These are phyloP conservation scores for Brachyhypopomus gauderio DNA, from an alignment of 2,113 vertebrate genomes.

Conservation along the genomic window DNA sequence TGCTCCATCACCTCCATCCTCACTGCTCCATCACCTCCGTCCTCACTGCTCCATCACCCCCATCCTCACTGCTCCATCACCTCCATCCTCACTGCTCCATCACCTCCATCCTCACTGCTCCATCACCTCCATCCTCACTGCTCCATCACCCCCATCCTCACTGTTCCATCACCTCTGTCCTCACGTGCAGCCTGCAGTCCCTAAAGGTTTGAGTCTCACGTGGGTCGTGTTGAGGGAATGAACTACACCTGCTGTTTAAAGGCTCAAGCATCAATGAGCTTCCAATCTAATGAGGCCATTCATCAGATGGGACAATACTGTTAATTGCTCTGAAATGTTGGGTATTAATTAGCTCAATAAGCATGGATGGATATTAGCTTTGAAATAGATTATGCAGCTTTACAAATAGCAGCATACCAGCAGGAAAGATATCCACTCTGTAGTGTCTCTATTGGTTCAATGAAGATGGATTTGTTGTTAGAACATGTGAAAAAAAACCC, in stretches of 20 bases:
- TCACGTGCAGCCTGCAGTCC: neutral
- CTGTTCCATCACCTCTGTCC: neutral
- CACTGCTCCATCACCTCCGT: neutral
- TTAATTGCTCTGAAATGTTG: neutral
- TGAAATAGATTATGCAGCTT: conserved; percentile 28
- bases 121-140: neutral
- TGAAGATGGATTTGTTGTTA: conserved; percentile 48
- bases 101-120: neutral
- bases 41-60: too few species aligned
- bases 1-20: neutral
- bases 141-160: neutral
- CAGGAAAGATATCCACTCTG: conserved; percentile 19
- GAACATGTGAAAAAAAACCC: conserved; percentile 41
- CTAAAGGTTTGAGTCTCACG: neutral
- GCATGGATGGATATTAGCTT: conserved; percentile 31
- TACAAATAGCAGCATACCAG: conserved; percentile 33
- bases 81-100: too few species aligned
- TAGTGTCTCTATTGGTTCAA: conserved; percentile 33
- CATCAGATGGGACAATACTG: neutral
- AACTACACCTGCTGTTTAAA: neutral
- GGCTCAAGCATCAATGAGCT: neutral
- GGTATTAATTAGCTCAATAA: conserved; percentile 8
- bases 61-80: neutral
- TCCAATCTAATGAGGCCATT: neutral
- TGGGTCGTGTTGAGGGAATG: neutral